Evolutionary conservation across 2,888 invertebrate species (phyloP), one percentile per base, ranked within the genome.

Genomic region (Drosophila barbarae): DNA sequence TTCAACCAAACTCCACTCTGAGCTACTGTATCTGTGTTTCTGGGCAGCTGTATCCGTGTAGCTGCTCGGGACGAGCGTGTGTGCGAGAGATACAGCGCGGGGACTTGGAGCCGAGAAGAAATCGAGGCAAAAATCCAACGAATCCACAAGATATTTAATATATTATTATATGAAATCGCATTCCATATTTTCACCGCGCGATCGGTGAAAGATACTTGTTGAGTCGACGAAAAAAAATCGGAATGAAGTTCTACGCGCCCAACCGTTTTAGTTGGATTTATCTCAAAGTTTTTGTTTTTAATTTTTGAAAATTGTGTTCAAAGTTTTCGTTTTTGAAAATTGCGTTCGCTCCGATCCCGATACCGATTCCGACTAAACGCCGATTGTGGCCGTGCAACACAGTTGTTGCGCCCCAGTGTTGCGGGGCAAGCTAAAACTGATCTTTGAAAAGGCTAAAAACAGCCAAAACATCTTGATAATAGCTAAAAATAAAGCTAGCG

Each of bases 21-120:
- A 51, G 65, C 61, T 50, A 36, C 66, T 61, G 58, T 66, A 44
- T 66, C 53, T 70, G 61, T 69, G 60, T 60, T 23, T 49, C 47
- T 41, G 34, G 41, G 26, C 32, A 32, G 15, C 26, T 41, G 63
- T 41, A 46, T 59, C 59, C 53, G 55, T 61, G 34, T 28, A 30
- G 28, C 28, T 10, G 49, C 49, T 38, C 46, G 38, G 44, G 13
- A 23, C 26, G 13, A 36, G 26, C 18, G 15, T 10, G 59, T 46
- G 60, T 56, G 42, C 12, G 59, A 36, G 21, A 30, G 46, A 46
- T 46, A 30, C 30, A 46, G 46, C 46, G 46, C 46, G 46, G 46
- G 8, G 58, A 28, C 54, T 41, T 42, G 32, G 44, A 34, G 54
- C 46, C 47, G 32, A 35, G 58, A 58, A 58, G 58, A 58, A 58